Percentiles rank a stretch among this genome's conserved stretches.
Conservation (phyloP, 2,888 invertebrate species). For the Iphiclides podalirius region DNA sequence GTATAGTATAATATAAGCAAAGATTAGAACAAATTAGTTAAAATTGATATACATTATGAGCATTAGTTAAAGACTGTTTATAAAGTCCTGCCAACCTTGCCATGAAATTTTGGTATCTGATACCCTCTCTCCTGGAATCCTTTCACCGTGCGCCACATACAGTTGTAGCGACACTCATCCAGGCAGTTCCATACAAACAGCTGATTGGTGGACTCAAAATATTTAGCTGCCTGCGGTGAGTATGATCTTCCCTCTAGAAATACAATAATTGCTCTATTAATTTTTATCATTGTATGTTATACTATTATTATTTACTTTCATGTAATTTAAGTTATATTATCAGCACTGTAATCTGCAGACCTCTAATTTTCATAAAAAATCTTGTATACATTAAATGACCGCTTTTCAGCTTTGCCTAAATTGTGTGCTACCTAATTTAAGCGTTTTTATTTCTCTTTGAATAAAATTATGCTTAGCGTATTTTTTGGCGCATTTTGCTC, state of each 20-base stretch:
- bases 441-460: no score
- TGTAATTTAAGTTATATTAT: not conserved
- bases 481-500: no score
- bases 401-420: no score
- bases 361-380: no score
- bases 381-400: slow-evolving; percentile 2
- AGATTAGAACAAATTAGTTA: no score
- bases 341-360: no score
- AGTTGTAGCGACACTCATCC: slow-evolving; percentile 93
- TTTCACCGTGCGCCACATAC: slow-evolving; percentile 96
- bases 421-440: no score
- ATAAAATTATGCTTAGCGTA: no score
- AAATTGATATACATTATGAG: no score
- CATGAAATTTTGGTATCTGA: slow-evolving; percentile 94
- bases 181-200: slow-evolving; percentile 88
- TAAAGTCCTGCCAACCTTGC: slow-evolving; percentile 89
- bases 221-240: slow-evolving; percentile 31
- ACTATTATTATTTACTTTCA: not conserved
- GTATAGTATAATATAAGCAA: no score
- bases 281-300: not conserved
- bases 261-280: not conserved
- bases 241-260: slow-evolving; percentile 40
- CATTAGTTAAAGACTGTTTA: no score
- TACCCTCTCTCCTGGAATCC: slow-evolving; percentile 84
- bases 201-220: slow-evolving; percentile 46